Evolutionary conservation across 64 coral and sea anemone genomes (phyloP).

Genomic region (Montipora efflorescens): DNA sequence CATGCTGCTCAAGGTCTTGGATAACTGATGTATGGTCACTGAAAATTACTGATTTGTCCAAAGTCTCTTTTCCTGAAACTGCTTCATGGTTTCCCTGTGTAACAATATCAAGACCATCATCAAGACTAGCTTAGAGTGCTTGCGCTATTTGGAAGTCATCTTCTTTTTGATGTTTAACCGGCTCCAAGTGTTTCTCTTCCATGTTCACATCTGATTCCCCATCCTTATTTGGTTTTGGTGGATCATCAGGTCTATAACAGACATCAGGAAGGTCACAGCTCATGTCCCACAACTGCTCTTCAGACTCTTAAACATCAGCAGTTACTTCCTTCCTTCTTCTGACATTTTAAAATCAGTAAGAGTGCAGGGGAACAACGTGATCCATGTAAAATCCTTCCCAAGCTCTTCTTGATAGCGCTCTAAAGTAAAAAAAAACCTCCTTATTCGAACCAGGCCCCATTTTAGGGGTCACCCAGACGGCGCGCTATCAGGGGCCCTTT

Average conservation of each 20-base stretch:
- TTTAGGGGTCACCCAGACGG: too few relatives aligned
- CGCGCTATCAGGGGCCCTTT: too few relatives aligned
- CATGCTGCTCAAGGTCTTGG: background rate
- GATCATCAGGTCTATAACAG: background rate
- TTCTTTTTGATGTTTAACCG: background rate
- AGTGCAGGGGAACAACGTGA: slow-evolving; percentile 81
- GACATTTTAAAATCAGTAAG: slow-evolving; percentile 53
- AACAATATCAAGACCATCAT: background rate
- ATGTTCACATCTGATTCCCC: background rate
- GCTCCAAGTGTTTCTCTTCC: background rate
- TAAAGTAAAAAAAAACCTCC: slow-evolving; percentile 57
- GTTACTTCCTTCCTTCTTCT: background rate
- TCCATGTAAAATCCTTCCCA: slow-evolving; percentile 78
- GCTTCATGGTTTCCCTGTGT: background rate
- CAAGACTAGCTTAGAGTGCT: background rate
- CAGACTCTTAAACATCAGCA: slow-evolving; percentile 3
- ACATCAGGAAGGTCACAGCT: background rate
- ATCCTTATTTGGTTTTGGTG: background rate
- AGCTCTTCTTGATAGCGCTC: slow-evolving; percentile 77
- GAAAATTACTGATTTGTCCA: background rate
- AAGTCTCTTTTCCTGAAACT: background rate
- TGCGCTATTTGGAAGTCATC: background rate
- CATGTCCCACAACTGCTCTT: slow-evolving; percentile 5
- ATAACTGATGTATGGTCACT: background rate
- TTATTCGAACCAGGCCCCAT: slow-evolving; percentile 54